Base-by-base conservation (phyloP, 2,113 vertebrate species). In the Forbesichthys papilliferus region DNA sequence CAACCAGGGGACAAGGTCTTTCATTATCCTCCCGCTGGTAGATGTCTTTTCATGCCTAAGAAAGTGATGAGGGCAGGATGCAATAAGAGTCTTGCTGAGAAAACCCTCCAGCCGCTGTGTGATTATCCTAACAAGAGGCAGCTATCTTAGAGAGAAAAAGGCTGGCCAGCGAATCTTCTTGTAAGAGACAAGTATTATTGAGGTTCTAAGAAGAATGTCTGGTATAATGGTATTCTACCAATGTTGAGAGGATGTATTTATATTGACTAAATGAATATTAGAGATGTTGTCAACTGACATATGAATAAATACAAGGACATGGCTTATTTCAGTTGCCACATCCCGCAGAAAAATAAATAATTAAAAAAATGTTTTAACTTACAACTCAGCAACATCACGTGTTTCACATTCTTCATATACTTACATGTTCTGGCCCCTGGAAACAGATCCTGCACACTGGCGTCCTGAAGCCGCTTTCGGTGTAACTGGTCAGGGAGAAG, bases 361-460 rank as follows among this genome's bases (percentile, higher is more conserved):
- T 2, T 27, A 3, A 8, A 8, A 54, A n/a, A 54, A 6, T 16
- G 16, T 16, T 16, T 16, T 16, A 54, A 4, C 27, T 4, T 16
- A 9, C 20, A 59, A 11, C 33, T 36, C 58, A 60, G 33, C 5
- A 60, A 13, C 9, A 61, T 61, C 48, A n/a, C 57, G n/a, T 4
- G 33, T 11, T 42, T 36, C n/a, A 36, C 4, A 20, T 52, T 36
- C 57, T 49, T 42, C 1, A n/a, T 75, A 13, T 48, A 85, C 96
- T 93, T 91, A 99, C 98, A 91, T 98, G 95, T 79, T 99, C 98
- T 0, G 98, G 95, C 53, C 98, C 98, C 87, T 99, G 98, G 91
- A 99, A 99, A 87, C 98, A 99, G 92, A 99, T 99, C 87, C 98
- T 95, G 89, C 97, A 99, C 84, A 97, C 92, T 0, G 96, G 98